phyloP scores from a whole-genome alignment of 2,888 invertebrate species.

The Hirtodrosophila cameraria region DNA sequence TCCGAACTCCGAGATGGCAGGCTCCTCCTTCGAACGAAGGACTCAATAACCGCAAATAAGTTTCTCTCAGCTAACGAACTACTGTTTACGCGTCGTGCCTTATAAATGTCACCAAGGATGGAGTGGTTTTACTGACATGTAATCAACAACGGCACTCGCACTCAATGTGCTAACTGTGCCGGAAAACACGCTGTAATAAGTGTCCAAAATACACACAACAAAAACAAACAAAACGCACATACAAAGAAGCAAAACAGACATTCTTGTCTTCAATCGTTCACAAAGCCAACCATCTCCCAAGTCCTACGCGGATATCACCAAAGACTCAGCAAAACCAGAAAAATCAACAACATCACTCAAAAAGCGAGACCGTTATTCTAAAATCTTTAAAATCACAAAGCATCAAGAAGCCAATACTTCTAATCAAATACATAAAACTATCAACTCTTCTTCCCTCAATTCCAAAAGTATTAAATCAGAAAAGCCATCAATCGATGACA shows the following conservation, averaged over 20 bases:
- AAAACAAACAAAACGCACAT: conserved; percentile 4
- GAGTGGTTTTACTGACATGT: conserved; percentile 3
- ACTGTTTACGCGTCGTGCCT: conserved; percentile 6
- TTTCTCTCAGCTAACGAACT: not conserved
- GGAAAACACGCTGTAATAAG: not conserved
- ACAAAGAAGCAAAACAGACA: conserved; percentile 1
- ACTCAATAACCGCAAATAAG: not conserved
- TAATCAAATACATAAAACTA: too few relatives aligned
- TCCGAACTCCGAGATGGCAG: not conserved
- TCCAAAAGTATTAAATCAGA: too few relatives aligned
- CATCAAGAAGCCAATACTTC: too few relatives aligned
- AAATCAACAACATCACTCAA: too few relatives aligned
- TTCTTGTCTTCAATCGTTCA: not conserved
- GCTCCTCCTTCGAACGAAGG: not conserved
- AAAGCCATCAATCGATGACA: too few relatives aligned
- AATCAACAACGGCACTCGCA: not conserved
- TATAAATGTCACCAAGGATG: conserved; percentile 5
- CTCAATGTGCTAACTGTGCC: conserved; percentile 4
- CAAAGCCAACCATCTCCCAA: too few relatives aligned
- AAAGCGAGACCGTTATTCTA: too few relatives aligned
- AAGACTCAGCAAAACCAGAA: too few relatives aligned
- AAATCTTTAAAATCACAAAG: too few relatives aligned
- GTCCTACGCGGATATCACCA: too few relatives aligned
- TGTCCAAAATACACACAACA: conserved; percentile 4
- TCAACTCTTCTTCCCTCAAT: too few relatives aligned